Conservation (phyloP, 2,797 vertebrate genomes). For the Cossypha niveicapilla region DNA sequence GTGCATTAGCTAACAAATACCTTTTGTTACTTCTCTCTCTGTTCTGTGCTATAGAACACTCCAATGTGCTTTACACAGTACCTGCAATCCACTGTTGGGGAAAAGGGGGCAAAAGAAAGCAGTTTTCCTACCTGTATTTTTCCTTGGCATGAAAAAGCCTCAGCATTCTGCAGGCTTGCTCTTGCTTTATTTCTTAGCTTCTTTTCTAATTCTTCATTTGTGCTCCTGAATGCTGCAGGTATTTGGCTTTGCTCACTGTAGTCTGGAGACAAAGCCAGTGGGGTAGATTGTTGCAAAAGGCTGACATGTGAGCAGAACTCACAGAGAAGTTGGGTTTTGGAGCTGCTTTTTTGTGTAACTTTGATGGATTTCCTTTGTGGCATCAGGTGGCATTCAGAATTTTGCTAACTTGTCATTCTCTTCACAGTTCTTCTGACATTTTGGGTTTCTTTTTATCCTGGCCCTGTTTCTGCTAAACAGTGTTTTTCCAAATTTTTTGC, state of each 20-base stretch:
- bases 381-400: slow-evolving; percentile 26
- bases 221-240: background rate
- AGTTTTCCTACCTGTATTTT: background rate
- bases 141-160: background rate
- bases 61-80: background rate
- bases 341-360: background rate
- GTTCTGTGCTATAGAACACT: background rate
- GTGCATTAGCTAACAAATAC: background rate
- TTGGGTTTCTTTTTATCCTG: background rate
- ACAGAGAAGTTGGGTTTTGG: background rate
- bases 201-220: background rate
- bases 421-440: background rate
- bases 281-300: background rate
- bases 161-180: background rate
- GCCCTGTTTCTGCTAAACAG: background rate
- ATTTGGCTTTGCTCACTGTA: background rate
- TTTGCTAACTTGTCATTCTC: background rate
- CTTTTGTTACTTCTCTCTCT: background rate
- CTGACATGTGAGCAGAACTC: background rate
- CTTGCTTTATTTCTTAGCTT: background rate
- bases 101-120: background rate
- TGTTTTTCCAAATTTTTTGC: background rate
- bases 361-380: slow-evolving; percentile 33
- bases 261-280: background rate
- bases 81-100: background rate